These are phyloP conservation scores for Artemia sinica DNA, from an alignment of 2,888 invertebrate species.

Conservation along the genomic window DNA sequence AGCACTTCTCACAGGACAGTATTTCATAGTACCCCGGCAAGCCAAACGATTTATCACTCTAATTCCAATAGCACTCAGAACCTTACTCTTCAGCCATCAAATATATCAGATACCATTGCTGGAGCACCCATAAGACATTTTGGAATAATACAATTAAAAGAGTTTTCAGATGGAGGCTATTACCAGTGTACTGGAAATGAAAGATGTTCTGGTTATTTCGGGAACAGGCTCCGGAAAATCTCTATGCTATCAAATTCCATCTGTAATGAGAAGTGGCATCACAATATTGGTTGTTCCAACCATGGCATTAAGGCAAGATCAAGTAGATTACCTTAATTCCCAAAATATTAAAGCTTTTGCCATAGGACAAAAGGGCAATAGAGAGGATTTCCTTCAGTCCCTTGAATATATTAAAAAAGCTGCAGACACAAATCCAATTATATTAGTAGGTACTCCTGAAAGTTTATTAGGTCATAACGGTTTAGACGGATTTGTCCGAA, in stretches of 20 bases:
- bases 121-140: too few species aligned
- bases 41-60: too few species aligned
- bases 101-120: too few species aligned
- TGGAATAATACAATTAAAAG: too few species aligned
- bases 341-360: background rate
- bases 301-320: background rate
- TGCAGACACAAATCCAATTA: background rate
- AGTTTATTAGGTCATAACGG: background rate
- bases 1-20: too few species aligned
- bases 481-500: background rate
- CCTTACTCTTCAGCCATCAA: too few species aligned
- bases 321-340: background rate
- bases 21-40: too few species aligned
- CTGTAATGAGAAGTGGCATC: background rate
- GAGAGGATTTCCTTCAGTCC: fast-evolving
- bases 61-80: too few species aligned
- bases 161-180: background rate
- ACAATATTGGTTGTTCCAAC: background rate
- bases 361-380: background rate
- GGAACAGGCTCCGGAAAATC: background rate
- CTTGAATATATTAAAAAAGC: fast-evolving
- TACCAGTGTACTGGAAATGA: background rate
- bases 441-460: background rate
- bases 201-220: background rate
- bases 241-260: background rate